Base-by-base conservation (phyloP, 1,140 invertebrate genomes). In the Pentalonia nigronervosa region DNA sequence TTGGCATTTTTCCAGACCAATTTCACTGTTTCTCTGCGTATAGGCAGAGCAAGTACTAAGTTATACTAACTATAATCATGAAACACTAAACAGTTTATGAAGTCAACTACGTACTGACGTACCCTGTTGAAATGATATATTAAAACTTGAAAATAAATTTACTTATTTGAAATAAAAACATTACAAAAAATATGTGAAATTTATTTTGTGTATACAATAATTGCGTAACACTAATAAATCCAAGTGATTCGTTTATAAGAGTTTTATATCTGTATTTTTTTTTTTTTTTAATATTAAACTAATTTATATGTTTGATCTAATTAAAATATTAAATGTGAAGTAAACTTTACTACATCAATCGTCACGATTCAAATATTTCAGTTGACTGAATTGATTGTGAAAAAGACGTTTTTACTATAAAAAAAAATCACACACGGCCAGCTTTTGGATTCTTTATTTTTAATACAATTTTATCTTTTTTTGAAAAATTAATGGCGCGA, bases 401-500 rank as follows among this genome's bases (percentile, higher is more conserved):
- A 36, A 47, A 89, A 36, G 23, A 53, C 17, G 14, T 89, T 53
- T 90, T 25, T 90, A 20, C 50, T 7, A 92, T 41, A 56, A 76
- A 17, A 67, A 9, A 81, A 53, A 81, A 92, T 84, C 45, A 48
- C 76, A 83, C 47, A 92, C 23, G 76, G 45, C 34, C 23, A 53
- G 36, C 34, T 86, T 86, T 86, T 93, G 8, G 47, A 56, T 41
- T 76, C 21, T 34, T 81, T 81, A 76, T 67, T 76, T 47, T 76
- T 17, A 48, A 83, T 84, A 81, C 20, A 83, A 56, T 56, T 50
- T 86, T 83, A 50, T 84, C 47, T 56, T 83, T 86, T 53, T 81
- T 50, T n/a, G 56, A 86, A 76, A 41, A 93, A 53, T 93, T 86
- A 93, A 93, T 93, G 91, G 91, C 25, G 91, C 81, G 91, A 93